Conservation (phyloP, 2,888 invertebrate genomes). For the Drosophila tripunctata region DNA sequence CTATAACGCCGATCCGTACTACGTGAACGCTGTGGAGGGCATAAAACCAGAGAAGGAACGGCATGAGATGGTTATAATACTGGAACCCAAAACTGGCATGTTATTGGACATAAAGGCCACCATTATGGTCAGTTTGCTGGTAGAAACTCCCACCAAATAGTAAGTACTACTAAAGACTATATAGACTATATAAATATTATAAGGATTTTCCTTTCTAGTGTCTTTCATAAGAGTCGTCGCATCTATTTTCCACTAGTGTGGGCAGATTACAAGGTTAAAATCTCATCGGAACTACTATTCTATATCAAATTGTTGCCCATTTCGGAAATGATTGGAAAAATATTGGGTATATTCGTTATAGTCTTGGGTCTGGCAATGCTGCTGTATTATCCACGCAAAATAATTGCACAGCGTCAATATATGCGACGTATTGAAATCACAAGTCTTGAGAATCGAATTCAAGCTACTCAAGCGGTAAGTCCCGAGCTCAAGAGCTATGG, state of each 20-base stretch:
- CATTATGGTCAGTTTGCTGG: constrained; percentile 90
- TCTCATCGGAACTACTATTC: constrained; percentile 60
- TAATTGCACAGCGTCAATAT: constrained; percentile 55
- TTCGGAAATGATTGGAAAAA: constrained; percentile 40
- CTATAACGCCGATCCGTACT: constrained; percentile 89
- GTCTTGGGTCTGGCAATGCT: constrained; percentile 58
- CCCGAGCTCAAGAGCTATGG: constrained; percentile 31
- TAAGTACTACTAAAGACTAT: constrained; percentile 81
- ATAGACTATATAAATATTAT: neutral
- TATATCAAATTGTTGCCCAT: constrained; percentile 62
- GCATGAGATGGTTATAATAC: constrained; percentile 90
- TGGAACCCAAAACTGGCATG: constrained; percentile 91
- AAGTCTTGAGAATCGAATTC: constrained; percentile 45
- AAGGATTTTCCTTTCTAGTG: too few relatives aligned
- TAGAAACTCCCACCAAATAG: constrained; percentile 87
- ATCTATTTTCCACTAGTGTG: constrained; percentile 74
- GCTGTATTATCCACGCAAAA: constrained; percentile 67
- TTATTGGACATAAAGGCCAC: constrained; percentile 90
- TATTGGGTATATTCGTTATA: constrained; percentile 48
- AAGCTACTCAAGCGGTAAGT: constrained; percentile 18
- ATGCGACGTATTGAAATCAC: constrained; percentile 71
- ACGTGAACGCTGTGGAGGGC: constrained; percentile 88
- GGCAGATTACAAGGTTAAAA: constrained; percentile 69
- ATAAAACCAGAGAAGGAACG: constrained; percentile 88
- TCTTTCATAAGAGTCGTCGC: constrained; percentile 60